These are phyloP conservation scores for Oscheius sp. DNA, from an alignment of 2,888 invertebrate genomes.

Conservation along the genomic window DNA sequence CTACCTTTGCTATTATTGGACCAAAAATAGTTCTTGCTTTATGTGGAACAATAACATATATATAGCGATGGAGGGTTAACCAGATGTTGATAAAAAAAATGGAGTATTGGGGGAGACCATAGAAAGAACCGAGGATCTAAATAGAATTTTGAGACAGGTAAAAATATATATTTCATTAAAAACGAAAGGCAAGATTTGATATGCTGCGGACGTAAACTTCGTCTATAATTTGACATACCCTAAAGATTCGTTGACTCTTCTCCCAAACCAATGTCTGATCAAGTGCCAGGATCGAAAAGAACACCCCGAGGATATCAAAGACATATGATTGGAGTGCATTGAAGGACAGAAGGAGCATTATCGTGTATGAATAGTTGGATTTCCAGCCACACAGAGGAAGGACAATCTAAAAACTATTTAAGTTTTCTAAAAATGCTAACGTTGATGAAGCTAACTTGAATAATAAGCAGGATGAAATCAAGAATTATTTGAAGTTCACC, in stretches of 20 bases:
- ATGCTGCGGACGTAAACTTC: too few species aligned
- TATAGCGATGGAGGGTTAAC: not conserved
- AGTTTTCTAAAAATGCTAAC: not conserved
- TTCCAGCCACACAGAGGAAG: constrained; percentile 2
- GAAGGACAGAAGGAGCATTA: not conserved
- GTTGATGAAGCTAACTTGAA: not conserved
- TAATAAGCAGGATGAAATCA: not conserved
- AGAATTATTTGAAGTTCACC: not conserved
- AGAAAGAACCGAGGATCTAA: constrained; percentile 9
- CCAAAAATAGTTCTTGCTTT: not conserved
- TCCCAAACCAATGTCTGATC: not conserved
- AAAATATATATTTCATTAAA: too few species aligned
- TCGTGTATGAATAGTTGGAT: constrained; percentile 5
- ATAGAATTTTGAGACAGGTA: too few species aligned
- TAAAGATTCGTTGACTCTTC: constrained; percentile 3
- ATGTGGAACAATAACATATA: not conserved
- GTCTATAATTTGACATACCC: too few species aligned
- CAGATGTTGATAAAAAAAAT: not conserved
- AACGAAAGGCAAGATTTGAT: too few species aligned
- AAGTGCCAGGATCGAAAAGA: not conserved
- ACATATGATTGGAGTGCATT: not conserved
- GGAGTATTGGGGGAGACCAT: not conserved
- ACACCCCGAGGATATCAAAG: not conserved
- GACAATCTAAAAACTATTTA: not conserved
- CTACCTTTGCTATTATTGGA: constrained; percentile 1